These are phyloP conservation scores for Petrocephalus microphthalmus DNA, from an alignment of 2,113 vertebrate species.

Conservation along the genomic window DNA sequence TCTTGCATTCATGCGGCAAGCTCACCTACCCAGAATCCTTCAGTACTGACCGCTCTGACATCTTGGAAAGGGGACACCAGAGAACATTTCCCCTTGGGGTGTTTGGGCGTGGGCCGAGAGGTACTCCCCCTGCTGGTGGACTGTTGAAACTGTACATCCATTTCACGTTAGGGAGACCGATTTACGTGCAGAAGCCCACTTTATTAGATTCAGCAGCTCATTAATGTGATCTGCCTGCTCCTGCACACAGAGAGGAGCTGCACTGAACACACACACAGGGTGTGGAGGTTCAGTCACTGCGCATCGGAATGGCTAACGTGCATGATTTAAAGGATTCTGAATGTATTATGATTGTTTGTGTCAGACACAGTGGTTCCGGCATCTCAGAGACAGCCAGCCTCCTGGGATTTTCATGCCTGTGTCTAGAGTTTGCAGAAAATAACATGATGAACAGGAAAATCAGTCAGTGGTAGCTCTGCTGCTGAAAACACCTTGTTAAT, in stretches of 20 bases:
- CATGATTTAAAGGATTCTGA: not conserved
- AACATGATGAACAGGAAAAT: not conserved
- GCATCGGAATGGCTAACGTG: not conserved
- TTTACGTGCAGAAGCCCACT: conserved; percentile 31
- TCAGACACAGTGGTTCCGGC: not conserved
- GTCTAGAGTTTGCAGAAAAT: not conserved
- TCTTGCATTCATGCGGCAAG: not conserved
- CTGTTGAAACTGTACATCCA: not conserved
- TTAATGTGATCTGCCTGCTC: not conserved
- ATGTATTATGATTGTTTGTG: not conserved
- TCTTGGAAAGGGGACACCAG: not conserved
- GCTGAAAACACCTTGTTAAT: not conserved
- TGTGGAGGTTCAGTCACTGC: not conserved
- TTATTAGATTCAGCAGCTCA: not conserved
- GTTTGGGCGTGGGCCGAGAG: not conserved
- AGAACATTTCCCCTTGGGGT: not conserved
- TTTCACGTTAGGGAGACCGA: conserved; percentile 34
- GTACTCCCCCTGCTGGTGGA: not conserved
- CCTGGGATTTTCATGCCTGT: not conserved
- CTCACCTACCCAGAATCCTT: not conserved
- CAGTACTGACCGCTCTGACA: not conserved
- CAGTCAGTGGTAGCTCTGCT: not conserved
- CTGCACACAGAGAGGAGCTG: not conserved
- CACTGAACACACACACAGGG: not conserved
- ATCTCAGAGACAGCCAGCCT: not conserved